Percentiles rank a stretch among this genome's conserved stretches.
Evolutionary conservation across 92 coral and sea anemone genomes (phyloP).

Genomic region (Parazoanthus swiftii): DNA sequence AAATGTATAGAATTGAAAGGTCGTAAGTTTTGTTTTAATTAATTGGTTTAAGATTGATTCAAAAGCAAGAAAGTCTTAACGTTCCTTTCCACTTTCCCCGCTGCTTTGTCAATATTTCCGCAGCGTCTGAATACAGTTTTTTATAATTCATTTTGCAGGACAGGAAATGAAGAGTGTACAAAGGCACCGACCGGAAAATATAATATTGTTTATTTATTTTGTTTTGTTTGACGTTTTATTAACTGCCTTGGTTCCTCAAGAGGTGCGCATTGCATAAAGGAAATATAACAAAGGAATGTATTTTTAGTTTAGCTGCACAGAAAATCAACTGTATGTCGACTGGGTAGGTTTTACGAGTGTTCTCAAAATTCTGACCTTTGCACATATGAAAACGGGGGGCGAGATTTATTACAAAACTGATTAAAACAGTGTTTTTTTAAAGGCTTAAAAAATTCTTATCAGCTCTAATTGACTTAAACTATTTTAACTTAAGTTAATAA

Average conservation of each 20-base stretch:
- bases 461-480: neutral
- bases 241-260: neutral
- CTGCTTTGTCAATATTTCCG: conserved; percentile 22
- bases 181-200: conserved; percentile 40
- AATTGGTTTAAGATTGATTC: neutral
- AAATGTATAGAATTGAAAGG: neutral
- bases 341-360: neutral
- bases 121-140: conserved; percentile 33
- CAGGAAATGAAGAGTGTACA: conserved; percentile 39
- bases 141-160: neutral
- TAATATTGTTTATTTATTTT: neutral
- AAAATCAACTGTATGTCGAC: neutral
- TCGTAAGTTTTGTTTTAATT: neutral
- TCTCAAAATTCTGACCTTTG: neutral
- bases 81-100: neutral
- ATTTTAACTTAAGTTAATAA: too few relatives aligned
- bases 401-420: neutral
- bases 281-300: neutral
- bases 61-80: neutral
- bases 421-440: too few relatives aligned
- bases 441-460: neutral
- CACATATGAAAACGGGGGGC: neutral
- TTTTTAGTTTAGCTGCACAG: neutral
- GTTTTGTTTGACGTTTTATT: conserved; percentile 25
- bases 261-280: neutral